Evolutionary conservation across 1,140 invertebrate species (phyloP).

Genomic region (Thaumetopoea pityocampa): DNA sequence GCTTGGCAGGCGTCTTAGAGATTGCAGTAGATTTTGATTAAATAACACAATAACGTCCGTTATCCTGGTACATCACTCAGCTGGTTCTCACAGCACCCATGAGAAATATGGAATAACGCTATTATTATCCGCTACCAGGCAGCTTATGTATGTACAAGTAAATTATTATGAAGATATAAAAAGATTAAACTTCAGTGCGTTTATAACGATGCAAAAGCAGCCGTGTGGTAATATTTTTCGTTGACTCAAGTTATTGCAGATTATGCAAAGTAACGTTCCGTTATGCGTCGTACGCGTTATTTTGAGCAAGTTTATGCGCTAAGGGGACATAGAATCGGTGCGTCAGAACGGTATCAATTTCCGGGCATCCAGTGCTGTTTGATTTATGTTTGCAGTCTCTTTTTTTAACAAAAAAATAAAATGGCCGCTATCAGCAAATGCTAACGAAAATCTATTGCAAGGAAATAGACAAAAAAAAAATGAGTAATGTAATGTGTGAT

Average conservation of each 20-base stretch:
- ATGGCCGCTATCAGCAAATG: conserved; percentile 10
- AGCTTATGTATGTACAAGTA: too few relatives aligned
- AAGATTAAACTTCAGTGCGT: too few relatives aligned
- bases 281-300: conserved; percentile 9
- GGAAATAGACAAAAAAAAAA: conserved; percentile 7
- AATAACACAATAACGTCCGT: too few relatives aligned
- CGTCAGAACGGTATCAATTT: conserved; percentile 52
- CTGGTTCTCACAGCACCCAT: too few relatives aligned
- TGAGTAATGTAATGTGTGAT: too few relatives aligned
- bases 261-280: conserved; percentile 9
- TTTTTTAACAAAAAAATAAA: conserved; percentile 29
- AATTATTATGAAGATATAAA: too few relatives aligned
- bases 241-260: conserved; percentile 8
- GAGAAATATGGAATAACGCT: too few relatives aligned
- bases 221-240: conserved; percentile 1
- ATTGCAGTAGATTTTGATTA: too few relatives aligned
- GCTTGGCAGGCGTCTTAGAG: too few relatives aligned
- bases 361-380: conserved; percentile 43
- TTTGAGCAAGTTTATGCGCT: conserved; percentile 29
- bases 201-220: too few relatives aligned
- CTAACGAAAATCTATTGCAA: conserved; percentile 7
- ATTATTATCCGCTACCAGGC: too few relatives aligned
- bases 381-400: conserved; percentile 47
- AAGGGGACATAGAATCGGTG: conserved; percentile 27
- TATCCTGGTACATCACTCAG: too few relatives aligned